Conservation (phyloP, 2,888 invertebrate species). For the Drepana falcataria region DNA sequence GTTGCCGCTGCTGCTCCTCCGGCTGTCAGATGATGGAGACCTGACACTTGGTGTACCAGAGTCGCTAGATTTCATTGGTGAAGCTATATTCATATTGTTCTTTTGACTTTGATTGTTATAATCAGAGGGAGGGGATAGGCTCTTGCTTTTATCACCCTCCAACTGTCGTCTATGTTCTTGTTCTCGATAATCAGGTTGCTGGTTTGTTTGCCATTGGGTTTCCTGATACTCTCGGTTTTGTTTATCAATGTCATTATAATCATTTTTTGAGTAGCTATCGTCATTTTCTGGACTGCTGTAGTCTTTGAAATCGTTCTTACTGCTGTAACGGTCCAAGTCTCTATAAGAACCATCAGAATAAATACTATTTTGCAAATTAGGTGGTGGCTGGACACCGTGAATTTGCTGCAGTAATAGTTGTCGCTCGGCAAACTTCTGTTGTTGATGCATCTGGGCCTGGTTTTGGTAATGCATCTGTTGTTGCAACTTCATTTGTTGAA, state of each 20-base stretch:
- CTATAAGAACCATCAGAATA: conserved; percentile 69
- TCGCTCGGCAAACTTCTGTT: conserved; percentile 81
- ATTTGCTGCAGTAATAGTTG: conserved; percentile 81
- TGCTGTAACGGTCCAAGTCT: conserved; percentile 68
- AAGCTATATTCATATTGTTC: conserved; percentile 44
- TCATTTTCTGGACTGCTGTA: conserved; percentile 64
- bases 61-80: conserved; percentile 73
- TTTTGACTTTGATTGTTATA: conserved; percentile 50
- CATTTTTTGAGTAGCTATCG: conserved; percentile 60
- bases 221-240: conserved; percentile 60
- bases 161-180: conserved; percentile 49
- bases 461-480: conserved; percentile 81
- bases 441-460: conserved; percentile 81
- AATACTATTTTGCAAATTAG: conserved; percentile 70
- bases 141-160: conserved; percentile 53
- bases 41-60: conserved; percentile 68
- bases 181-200: conserved; percentile 53
- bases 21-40: conserved; percentile 71
- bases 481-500: conserved; percentile 82
- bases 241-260: conserved; percentile 59
- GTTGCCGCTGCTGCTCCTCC: conserved; percentile 71
- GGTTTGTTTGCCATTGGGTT: conserved; percentile 60
- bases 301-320: conserved; percentile 66
- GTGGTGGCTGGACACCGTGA: conserved; percentile 73
- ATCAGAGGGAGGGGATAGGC: conserved; percentile 55